A percentile compares a stretch with the other conserved stretches of the same genome.
phyloP scores from a whole-genome alignment of 2,888 invertebrate species.

The Orthosia gothica region DNA sequence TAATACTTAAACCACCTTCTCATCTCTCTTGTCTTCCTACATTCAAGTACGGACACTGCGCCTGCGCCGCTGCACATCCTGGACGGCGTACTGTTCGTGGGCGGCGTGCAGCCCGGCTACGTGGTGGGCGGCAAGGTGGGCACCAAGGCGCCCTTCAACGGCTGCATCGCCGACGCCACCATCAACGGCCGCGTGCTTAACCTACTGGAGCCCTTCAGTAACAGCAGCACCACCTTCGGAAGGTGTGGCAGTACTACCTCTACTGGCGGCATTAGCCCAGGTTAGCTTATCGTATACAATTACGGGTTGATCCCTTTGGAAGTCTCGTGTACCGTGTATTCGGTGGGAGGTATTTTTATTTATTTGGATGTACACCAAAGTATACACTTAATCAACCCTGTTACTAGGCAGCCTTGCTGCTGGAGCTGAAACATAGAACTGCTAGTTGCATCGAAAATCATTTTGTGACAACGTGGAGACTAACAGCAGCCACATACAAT shows the following conservation, averaged over 20 bases:
- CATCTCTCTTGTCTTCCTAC: constrained; percentile 64
- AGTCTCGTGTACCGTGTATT: too few species aligned
- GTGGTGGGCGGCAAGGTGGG: constrained; percentile 91
- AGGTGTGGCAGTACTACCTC: constrained; percentile 81
- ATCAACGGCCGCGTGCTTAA: constrained; percentile 94
- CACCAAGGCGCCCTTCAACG: constrained; percentile 93
- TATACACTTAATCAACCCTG: too few species aligned
- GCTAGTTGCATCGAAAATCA: too few species aligned
- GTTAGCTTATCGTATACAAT: constrained; percentile 62
- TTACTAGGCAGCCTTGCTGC: too few species aligned
- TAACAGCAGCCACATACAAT: too few species aligned
- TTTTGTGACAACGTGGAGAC: too few species aligned
- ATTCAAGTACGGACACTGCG: constrained; percentile 88
- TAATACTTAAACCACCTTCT: too few species aligned
- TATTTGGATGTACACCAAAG: too few species aligned
- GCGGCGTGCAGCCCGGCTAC: constrained; percentile 94
- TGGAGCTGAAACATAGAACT: too few species aligned
- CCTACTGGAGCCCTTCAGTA: constrained; percentile 81
- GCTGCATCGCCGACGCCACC: constrained; percentile 98
- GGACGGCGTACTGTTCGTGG: constrained; percentile 95
- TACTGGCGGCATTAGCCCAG: constrained; percentile 83
- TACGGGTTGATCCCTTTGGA: too few species aligned
- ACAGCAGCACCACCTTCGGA: constrained; percentile 81
- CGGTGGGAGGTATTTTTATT: too few species aligned
- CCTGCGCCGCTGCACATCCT: constrained; percentile 92